Conservation (phyloP, 2,888 invertebrate genomes). For the Lycophotia porphyrea region DNA sequence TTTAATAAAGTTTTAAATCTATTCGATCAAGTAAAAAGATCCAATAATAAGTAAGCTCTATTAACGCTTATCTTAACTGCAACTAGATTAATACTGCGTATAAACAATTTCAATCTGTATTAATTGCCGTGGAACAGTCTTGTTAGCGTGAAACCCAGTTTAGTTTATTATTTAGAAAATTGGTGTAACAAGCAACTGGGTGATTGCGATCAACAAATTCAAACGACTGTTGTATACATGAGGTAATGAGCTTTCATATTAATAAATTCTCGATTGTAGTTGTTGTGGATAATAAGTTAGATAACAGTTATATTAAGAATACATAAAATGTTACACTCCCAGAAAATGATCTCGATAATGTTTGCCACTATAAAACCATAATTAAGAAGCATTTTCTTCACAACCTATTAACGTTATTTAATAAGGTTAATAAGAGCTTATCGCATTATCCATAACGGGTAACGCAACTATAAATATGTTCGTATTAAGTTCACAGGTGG, state of each 20-base stretch:
- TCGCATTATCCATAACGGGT: conserved; percentile 13
- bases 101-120: conserved; percentile 38
- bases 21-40: conserved; percentile 17
- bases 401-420: conserved; percentile 9
- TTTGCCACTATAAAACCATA: neutral
- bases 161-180: conserved; percentile 50
- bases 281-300: conserved; percentile 33
- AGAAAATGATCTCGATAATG: neutral
- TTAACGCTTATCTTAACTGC: conserved; percentile 45
- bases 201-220: conserved; percentile 35
- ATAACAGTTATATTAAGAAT: conserved; percentile 13
- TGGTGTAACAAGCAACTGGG: conserved; percentile 38
- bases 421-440: conserved; percentile 25
- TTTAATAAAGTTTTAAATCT: conserved; percentile 34
- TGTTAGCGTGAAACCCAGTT: conserved; percentile 46
- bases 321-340: neutral
- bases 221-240: conserved; percentile 21
- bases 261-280: conserved; percentile 26
- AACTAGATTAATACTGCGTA: conserved; percentile 40
- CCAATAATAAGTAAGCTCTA: conserved; percentile 22
- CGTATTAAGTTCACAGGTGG: conserved; percentile 24
- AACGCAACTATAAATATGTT: conserved; percentile 43
- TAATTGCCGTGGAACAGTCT: conserved; percentile 49
- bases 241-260: conserved; percentile 45
- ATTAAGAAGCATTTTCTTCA: neutral